Evolutionary conservation across 2,113 vertebrate genomes (phyloP).

Genomic region (Vulpes lagopus): DNA sequence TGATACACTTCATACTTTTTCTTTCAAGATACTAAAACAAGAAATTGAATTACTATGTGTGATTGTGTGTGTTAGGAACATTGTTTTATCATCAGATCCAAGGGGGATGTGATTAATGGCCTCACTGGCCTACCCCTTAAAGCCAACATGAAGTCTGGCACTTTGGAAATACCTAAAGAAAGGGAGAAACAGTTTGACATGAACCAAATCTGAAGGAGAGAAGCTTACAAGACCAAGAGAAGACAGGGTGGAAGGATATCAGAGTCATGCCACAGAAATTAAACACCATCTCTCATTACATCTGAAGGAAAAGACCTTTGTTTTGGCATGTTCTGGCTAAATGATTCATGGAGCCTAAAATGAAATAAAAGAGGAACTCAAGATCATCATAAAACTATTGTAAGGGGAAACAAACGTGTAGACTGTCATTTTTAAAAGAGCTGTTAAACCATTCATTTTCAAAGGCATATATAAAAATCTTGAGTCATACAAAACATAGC

Average conservation of each 20-base stretch:
- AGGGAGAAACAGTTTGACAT: background rate
- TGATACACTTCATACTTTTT: background rate
- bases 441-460: background rate
- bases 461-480: background rate
- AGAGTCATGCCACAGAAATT: background rate
- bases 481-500: background rate
- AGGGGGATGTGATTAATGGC: background rate
- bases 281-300: background rate
- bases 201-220: background rate
- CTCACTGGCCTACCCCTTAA: background rate
- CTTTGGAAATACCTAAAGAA: background rate
- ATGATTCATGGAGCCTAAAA: background rate
- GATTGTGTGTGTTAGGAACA: background rate
- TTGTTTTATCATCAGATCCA: background rate
- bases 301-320: background rate
- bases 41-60: background rate
- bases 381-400: background rate
- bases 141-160: background rate
- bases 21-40: slow-evolving; percentile 26
- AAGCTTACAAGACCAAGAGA: background rate
- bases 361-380: background rate
- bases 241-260: background rate
- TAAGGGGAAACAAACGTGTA: background rate
- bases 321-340: background rate
- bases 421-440: background rate